A percentile compares a stretch with the other conserved stretches of the same genome.
Evolutionary conservation across 1,140 invertebrate species (phyloP).

Genomic region (Drosophila prosaltans): DNA sequence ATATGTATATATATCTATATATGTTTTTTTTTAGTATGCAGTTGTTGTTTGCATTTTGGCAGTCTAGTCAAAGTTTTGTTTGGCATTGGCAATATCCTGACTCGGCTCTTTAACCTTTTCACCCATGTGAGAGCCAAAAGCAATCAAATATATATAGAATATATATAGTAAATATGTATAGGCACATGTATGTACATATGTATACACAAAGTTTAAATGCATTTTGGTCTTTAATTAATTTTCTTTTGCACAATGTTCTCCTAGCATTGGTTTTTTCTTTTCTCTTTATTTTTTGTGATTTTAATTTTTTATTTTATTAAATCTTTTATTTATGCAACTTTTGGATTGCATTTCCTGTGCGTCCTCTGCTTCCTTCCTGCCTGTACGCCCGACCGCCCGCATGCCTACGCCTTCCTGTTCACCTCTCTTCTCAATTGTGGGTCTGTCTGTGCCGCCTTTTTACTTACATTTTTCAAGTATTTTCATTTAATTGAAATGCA

Average conservation of each 20-base stretch:
- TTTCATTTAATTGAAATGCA: conserved; percentile 74
- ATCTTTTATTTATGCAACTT: conserved; percentile 29
- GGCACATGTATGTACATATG: background rate
- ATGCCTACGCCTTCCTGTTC: conserved; percentile 18
- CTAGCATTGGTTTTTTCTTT: background rate
- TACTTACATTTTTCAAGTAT: conserved; percentile 44
- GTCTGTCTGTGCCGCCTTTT: conserved; percentile 9
- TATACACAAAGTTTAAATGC: conserved; percentile 38
- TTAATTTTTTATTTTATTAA: conserved; percentile 40
- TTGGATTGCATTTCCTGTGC: conserved; percentile 46
- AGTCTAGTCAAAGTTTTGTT: conserved; percentile 75
- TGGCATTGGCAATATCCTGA: conserved; percentile 73
- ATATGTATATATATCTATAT: background rate
- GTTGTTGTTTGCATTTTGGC: conserved; percentile 50
- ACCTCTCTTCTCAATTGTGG: conserved; percentile 32
- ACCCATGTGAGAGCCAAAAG: conserved; percentile 24
- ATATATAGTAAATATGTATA: background rate
- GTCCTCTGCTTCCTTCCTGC: conserved; percentile 11
- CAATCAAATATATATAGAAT: conserved; percentile 1
- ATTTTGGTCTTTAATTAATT: conserved; percentile 70
- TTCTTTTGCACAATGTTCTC: conserved; percentile 16
- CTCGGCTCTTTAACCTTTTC: conserved; percentile 57
- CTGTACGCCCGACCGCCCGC: conserved; percentile 11
- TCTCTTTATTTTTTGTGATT: background rate
- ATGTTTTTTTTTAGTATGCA: conserved; percentile 6